Percentiles rank a stretch among this genome's conserved stretches.
Evolutionary conservation across 2,113 vertebrate species (phyloP).

Genomic region (Campylomormyrus tamandua): DNA sequence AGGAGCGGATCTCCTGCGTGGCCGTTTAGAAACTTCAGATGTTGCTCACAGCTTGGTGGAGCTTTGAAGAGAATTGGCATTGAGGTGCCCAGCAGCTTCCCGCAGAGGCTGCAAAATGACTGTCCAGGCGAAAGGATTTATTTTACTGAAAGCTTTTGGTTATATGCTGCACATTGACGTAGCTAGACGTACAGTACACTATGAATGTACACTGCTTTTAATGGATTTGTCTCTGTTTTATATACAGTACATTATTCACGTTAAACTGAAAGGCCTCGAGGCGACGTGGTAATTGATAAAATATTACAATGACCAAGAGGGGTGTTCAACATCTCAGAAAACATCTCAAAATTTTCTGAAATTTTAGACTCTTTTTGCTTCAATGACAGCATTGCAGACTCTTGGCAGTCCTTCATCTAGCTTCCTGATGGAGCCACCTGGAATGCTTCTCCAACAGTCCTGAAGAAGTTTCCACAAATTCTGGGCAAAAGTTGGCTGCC

Average conservation of each 20-base stretch:
- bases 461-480: no score
- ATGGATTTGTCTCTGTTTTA: not conserved
- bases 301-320: not conserved
- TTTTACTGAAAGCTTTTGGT: not conserved
- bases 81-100: conserved; percentile 2
- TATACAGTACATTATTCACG: not conserved
- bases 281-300: not conserved
- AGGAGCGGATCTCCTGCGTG: not conserved
- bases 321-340: not conserved
- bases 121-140: not conserved
- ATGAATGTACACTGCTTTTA: not conserved
- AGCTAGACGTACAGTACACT: not conserved
- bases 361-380: not conserved
- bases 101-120: not conserved
- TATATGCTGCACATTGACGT: not conserved
- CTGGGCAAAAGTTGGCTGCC: no score
- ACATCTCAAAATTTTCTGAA: not conserved
- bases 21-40: conserved; percentile 10
- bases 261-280: not conserved
- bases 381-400: not conserved
- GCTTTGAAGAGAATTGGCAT: conserved; percentile 1
- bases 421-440: not conserved
- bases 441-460: no score
- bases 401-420: not conserved
- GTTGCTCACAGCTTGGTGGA: not conserved